Percentiles rank a stretch among this genome's conserved stretches.
Evolutionary conservation across 2,113 vertebrate species (phyloP).

Genomic region (Misgurnus mizolepis): DNA sequence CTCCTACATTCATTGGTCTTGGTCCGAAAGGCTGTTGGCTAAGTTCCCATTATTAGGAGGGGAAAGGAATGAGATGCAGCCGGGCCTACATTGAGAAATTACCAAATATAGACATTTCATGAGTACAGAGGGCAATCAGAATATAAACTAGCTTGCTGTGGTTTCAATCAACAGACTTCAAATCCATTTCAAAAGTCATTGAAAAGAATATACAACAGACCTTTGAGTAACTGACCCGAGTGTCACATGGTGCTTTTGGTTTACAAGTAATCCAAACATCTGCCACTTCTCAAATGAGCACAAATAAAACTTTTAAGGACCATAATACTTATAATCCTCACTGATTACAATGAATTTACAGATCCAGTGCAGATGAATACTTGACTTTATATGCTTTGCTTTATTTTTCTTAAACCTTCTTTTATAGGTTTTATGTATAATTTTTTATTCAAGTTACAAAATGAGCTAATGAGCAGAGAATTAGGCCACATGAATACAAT

Average conservation of each 20-base stretch:
- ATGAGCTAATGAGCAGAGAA: slow-evolving; percentile 16
- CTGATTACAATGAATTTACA: no score
- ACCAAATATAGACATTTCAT: slow-evolving; percentile 81
- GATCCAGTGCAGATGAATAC: no score
- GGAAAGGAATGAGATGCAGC: slow-evolving; percentile 75
- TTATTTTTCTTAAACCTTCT: not conserved
- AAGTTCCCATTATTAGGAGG: slow-evolving; percentile 71
- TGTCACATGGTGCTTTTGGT: not conserved
- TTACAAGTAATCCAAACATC: not conserved
- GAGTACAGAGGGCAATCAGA: slow-evolving; percentile 57
- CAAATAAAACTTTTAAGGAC: no score
- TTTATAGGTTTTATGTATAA: not conserved
- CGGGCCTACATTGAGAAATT: slow-evolving; percentile 70
- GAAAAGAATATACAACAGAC: not conserved
- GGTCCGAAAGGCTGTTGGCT: slow-evolving; percentile 66
- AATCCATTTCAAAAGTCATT: not conserved
- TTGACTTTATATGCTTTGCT: no score
- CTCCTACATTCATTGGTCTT: slow-evolving; percentile 36
- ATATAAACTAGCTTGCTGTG: slow-evolving; percentile 64
- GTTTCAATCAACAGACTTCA: slow-evolving; percentile 43
- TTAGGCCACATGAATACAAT: not conserved
- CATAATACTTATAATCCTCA: no score
- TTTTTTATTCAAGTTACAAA: slow-evolving; percentile 7
- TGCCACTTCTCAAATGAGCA: not conserved
- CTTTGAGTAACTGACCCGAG: not conserved